Base-by-base conservation (phyloP, 35 echinoderm and acorn worm species). In the Patiria miniata region DNA sequence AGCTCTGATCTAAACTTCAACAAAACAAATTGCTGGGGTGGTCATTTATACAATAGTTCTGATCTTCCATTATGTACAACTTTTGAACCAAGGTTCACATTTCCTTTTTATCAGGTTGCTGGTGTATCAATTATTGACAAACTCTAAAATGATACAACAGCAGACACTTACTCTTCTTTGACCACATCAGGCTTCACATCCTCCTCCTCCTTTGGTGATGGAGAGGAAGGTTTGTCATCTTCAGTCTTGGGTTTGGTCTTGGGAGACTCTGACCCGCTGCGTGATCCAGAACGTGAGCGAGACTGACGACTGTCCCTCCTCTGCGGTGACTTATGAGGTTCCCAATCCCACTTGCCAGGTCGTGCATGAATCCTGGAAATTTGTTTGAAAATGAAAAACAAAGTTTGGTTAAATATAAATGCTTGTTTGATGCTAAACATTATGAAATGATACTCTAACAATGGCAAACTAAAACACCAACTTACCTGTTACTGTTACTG, bases 261-360 rank as follows among this genome's bases (percentile, higher is more conserved):
- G 17, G 58, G 53, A 26, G 34, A 55, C 10, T 83, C 23, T 8
- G 79, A 78, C 8, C 51, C 65, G 29, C 65, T 73, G 2, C 65
- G 65, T 10, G 65, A 73, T 32, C 65, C 34, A 2, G 65, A 73
- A 36, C 21, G 21, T 10, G 65, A 73, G 21, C 65, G 23, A 32
- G 65, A 73, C 26, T 23, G 26, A 73, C 26, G 65, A 73, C 65
- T 58, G 39, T 82, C 47, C 51, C 59, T 58, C 26, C 17, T 36
- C 38, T 84, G 51, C 5, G 82, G 30, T 65, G 92, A 83, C 42
- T 87, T 59, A 16, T 61, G 86, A 14, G 95, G 95, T 54, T 97
- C 95, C 95, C 95, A 97, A 78, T 97, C 95, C 95, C 95, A 97
- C 39, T 97, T 97, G n/a, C 91, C 95, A 78, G 95, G 82, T 54